A percentile compares a stretch with the other conserved stretches of the same genome.
phyloP scores from a whole-genome alignment of 2,797 vertebrate genomes.

The Rhinophrynus dorsalis region DNA sequence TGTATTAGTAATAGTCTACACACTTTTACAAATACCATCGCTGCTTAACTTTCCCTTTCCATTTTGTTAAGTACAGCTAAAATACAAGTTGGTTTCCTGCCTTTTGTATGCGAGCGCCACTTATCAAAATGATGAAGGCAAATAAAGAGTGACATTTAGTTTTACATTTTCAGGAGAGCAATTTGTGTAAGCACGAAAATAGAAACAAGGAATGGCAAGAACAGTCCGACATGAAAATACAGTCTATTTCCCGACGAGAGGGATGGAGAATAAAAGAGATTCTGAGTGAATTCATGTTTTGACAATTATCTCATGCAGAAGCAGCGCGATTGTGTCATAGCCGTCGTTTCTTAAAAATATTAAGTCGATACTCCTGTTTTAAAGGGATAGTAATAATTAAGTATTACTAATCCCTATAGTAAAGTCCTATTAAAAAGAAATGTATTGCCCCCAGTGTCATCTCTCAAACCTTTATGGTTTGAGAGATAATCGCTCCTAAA shows the following conservation, averaged over 20 bases:
- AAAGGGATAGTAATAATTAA: too few relatives aligned
- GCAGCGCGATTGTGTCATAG: too few relatives aligned
- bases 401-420: too few relatives aligned
- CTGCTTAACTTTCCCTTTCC: background rate
- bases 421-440: too few relatives aligned
- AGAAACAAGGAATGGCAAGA: background rate
- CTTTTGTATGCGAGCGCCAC: background rate
- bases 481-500: too few relatives aligned
- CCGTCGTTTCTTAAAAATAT: too few relatives aligned
- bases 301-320: too few relatives aligned
- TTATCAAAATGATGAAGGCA: background rate
- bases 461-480: too few relatives aligned
- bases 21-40: background rate
- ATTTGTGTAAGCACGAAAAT: conserved; percentile 24
- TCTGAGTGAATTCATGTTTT: background rate
- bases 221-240: background rate
- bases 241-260: background rate
- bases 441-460: too few relatives aligned
- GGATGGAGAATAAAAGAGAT: background rate
- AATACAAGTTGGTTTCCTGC: background rate
- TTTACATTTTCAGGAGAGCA: background rate
- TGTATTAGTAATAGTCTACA: too few relatives aligned
- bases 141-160: conserved; percentile 25
- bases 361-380: too few relatives aligned
- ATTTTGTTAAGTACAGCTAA: background rate